phyloP scores from a whole-genome alignment of 2,888 invertebrate species.

The Eupelmus urozonus region DNA sequence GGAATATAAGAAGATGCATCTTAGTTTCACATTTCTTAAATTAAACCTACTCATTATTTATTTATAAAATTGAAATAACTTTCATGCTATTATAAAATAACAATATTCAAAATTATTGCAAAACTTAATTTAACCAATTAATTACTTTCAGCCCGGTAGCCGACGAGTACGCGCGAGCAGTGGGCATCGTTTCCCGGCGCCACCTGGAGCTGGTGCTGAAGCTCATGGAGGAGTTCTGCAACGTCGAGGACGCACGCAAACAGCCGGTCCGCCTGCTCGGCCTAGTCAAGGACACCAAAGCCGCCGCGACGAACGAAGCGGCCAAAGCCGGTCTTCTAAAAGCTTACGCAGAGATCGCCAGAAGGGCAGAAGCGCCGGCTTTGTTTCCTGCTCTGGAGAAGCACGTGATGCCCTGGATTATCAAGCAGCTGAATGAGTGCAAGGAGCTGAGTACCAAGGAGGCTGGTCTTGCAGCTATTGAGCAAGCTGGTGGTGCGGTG shows the following conservation, averaged over 20 bases:
- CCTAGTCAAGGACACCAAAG: slow-evolving; percentile 70
- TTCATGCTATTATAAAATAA: no score
- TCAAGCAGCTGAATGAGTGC: slow-evolving; percentile 69
- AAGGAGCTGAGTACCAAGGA: slow-evolving; percentile 69
- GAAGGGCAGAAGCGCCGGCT: slow-evolving; percentile 63
- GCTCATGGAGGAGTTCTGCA: slow-evolving; percentile 69
- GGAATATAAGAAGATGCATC: no score
- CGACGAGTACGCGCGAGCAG: slow-evolving; percentile 68
- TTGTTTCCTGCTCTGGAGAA: slow-evolving; percentile 66
- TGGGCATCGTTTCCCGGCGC: slow-evolving; percentile 70
- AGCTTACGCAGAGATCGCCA: slow-evolving; percentile 71
- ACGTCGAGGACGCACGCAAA: slow-evolving; percentile 67
- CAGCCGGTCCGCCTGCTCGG: slow-evolving; percentile 70
- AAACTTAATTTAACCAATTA: background rate
- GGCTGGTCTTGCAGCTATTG: slow-evolving; percentile 70
- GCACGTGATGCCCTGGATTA: slow-evolving; percentile 70
- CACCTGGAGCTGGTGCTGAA: slow-evolving; percentile 67
- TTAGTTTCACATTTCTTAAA: no score
- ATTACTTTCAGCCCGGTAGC: slow-evolving; percentile 33
- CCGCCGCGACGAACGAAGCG: slow-evolving; percentile 70
- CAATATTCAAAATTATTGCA: background rate
- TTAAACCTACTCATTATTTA: no score
- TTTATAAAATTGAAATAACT: no score
- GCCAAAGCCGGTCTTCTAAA: slow-evolving; percentile 70
- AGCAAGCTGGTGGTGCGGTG: slow-evolving; percentile 70